Percentiles rank a stretch among this genome's conserved stretches.
These are phyloP conservation scores for Lanistes nyassanus DNA, from an alignment of 1,140 invertebrate genomes.

Conservation along the genomic window DNA sequence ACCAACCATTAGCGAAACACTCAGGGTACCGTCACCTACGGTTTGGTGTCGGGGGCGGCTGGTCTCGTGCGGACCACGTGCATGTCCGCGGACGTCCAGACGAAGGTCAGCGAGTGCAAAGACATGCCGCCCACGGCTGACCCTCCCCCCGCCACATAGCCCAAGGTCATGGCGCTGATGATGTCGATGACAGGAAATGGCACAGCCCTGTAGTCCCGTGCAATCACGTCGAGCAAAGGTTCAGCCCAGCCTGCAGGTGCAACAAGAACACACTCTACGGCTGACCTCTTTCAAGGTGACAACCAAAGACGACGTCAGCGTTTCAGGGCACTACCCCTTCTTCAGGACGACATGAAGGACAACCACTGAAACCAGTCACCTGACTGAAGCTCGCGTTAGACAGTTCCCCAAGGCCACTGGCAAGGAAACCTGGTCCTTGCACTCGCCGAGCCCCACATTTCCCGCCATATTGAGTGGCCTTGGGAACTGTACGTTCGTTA, in stretches of 20 bases:
- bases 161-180: constrained; percentile 89
- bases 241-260: constrained; percentile 80
- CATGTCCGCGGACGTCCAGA: constrained; percentile 72
- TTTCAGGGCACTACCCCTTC: too few species aligned
- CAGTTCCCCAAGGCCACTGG: not conserved
- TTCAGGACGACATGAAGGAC: too few species aligned
- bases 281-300: too few species aligned
- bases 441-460: too few species aligned
- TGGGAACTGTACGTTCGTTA: too few species aligned
- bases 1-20: too few species aligned
- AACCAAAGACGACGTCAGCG: too few species aligned
- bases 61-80: not conserved
- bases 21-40: constrained; percentile 79
- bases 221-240: constrained; percentile 91
- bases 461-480: too few species aligned
- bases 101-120: constrained; percentile 72
- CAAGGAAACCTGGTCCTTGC: too few species aligned
- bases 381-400: too few species aligned
- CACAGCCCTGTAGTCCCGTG: constrained; percentile 82
- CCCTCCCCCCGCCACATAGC: not conserved
- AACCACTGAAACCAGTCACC: too few species aligned
- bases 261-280: too few species aligned
- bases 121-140: constrained; percentile 15
- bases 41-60: constrained; percentile 74
- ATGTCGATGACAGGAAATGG: constrained; percentile 93